A percentile compares a stretch with the other conserved stretches of the same genome.
phyloP scores from a whole-genome alignment of 2,888 invertebrate species.

The Ornithoptera priamus region DNA sequence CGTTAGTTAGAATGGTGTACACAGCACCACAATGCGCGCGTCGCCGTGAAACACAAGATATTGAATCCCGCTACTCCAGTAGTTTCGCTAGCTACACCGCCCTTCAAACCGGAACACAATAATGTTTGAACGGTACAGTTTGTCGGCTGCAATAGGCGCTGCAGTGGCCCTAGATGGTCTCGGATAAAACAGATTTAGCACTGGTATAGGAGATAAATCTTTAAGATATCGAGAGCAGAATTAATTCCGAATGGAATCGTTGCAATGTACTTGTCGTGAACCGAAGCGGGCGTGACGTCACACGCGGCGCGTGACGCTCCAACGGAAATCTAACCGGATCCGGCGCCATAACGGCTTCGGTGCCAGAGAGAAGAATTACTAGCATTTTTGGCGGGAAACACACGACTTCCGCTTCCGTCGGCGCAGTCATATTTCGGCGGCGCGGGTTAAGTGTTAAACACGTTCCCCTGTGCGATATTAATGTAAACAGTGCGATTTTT shows the following conservation, averaged over 20 bases:
- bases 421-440: slow-evolving; percentile 18
- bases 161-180: too few relatives aligned
- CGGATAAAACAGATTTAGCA: background rate
- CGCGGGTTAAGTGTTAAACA: slow-evolving; percentile 10
- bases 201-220: background rate
- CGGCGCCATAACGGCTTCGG: slow-evolving; percentile 66
- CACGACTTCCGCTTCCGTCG: slow-evolving; percentile 60
- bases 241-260: slow-evolving; percentile 17
- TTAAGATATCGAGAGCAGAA: background rate
- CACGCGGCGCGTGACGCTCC: slow-evolving; percentile 54
- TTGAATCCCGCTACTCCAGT: too few relatives aligned
- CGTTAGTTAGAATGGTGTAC: too few relatives aligned
- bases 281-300: slow-evolving; percentile 25
- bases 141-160: too few relatives aligned
- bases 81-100: too few relatives aligned
- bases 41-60: too few relatives aligned
- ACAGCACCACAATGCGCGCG: too few relatives aligned
- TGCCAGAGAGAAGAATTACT: slow-evolving; percentile 66
- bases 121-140: too few relatives aligned
- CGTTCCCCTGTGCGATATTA: background rate
- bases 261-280: slow-evolving; percentile 18
- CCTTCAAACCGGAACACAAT: too few relatives aligned
- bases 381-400: slow-evolving; percentile 71
- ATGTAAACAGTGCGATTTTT: too few relatives aligned
- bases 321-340: slow-evolving; percentile 61